phyloP scores from a whole-genome alignment of 2,888 invertebrate genomes.

The Cataglyphis altisquamis region DNA sequence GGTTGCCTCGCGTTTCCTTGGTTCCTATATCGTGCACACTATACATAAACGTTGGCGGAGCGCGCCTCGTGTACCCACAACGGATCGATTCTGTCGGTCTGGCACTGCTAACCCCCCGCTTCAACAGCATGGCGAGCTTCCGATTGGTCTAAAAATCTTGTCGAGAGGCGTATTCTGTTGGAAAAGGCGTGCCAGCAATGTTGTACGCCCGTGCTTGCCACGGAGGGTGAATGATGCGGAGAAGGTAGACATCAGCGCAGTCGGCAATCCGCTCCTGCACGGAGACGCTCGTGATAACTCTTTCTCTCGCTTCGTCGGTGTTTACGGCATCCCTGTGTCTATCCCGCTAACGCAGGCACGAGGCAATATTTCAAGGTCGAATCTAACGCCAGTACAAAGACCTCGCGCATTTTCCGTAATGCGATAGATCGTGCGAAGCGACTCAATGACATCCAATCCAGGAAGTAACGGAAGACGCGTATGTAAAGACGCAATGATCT shows the following conservation, averaged over 20 bases:
- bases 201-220: constrained; percentile 51
- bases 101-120: constrained; percentile 53
- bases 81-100: constrained; percentile 72
- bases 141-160: constrained; percentile 57
- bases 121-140: constrained; percentile 11
- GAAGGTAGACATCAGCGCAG: constrained; percentile 81
- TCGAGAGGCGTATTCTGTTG: constrained; percentile 59
- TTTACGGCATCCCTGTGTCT: constrained; percentile 65
- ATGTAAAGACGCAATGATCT: constrained; percentile 58
- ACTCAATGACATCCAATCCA: constrained; percentile 33
- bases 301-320: constrained; percentile 73
- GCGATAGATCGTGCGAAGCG: not conserved
- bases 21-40: constrained; percentile 55
- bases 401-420: not conserved
- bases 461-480: not conserved
- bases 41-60: constrained; percentile 53
- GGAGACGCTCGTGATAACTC: constrained; percentile 77
- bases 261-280: constrained; percentile 81
- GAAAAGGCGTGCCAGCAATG: constrained; percentile 29
- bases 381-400: not conserved
- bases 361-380: not conserved
- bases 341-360: not conserved
- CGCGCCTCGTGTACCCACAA: constrained; percentile 36
- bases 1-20: constrained; percentile 65
- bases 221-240: constrained; percentile 70